A percentile compares a stretch with the other conserved stretches of the same genome.
Evolutionary conservation across 2,113 vertebrate species (phyloP).

Genomic region (Dicerorhinus sumatrensis): DNA sequence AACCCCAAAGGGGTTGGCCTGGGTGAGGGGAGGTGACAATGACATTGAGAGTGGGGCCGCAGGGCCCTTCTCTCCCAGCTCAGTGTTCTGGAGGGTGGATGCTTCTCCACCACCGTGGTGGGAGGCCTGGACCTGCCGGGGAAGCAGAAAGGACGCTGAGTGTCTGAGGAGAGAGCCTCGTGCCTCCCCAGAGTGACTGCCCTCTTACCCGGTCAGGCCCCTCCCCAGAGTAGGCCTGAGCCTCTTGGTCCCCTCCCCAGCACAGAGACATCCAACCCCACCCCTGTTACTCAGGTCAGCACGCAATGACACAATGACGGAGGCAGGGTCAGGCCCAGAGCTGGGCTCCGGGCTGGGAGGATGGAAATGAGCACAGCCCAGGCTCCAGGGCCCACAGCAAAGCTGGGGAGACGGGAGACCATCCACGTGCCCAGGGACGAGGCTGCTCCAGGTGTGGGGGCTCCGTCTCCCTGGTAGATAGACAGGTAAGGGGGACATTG

Average conservation of each 20-base stretch:
- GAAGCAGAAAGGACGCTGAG: no score
- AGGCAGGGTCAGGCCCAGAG: background rate
- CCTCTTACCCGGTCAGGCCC: no score
- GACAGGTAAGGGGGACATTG: background rate
- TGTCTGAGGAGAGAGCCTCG: background rate
- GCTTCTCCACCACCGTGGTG: background rate
- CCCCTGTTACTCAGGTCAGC: background rate
- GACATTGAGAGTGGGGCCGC: background rate
- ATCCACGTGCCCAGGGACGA: rapidly evolving
- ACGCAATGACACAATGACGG: rapidly evolving
- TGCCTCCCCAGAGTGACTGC: background rate
- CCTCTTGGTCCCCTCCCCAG: background rate
- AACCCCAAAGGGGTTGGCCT: no score
- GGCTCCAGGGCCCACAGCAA: background rate
- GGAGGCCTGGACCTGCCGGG: background rate
- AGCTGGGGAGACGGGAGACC: background rate
- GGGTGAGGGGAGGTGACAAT: no score
- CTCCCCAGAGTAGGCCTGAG: background rate
- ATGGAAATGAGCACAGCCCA: background rate
- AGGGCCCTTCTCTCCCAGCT: background rate
- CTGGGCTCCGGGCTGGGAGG: background rate
- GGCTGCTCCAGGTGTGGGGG: background rate
- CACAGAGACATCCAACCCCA: no score
- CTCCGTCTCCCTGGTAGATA: rapidly evolving
- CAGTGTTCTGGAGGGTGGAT: background rate